Conservation (phyloP, 2,797 vertebrate genomes). For the Danio tinwini region DNA sequence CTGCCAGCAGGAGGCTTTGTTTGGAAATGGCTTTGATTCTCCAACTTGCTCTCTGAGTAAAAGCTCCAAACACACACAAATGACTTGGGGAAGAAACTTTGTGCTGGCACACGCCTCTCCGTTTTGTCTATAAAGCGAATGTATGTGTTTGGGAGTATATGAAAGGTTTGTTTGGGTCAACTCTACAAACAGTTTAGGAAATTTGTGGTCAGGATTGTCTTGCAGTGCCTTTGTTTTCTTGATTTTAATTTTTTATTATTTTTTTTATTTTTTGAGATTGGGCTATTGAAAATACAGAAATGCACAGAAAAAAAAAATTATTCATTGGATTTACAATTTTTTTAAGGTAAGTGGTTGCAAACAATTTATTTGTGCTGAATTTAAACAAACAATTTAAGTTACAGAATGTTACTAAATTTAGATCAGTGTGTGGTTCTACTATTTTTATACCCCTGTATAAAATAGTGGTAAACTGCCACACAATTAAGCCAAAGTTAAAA, state of each 20-base stretch:
- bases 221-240: background rate
- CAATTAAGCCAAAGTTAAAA: no score
- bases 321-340: no score
- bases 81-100: slow-evolving; percentile 18
- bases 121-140: slow-evolving; percentile 26
- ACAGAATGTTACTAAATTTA: no score
- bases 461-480: background rate
- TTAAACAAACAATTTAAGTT: no score
- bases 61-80: slow-evolving; percentile 8
- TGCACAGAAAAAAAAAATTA: no score
- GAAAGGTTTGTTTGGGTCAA: slow-evolving; percentile 24
- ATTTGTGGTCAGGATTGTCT: slow-evolving; percentile 6
- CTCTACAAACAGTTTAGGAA: background rate
- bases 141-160: background rate
- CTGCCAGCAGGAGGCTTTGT: slow-evolving; percentile 41
- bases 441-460: background rate
- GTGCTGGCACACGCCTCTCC: background rate
- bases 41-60: slow-evolving; percentile 28
- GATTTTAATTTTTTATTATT: background rate
- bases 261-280: background rate
- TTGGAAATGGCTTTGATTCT: slow-evolving; percentile 48
- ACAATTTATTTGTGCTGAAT: no score
- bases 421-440: no score
- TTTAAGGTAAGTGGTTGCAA: no score
- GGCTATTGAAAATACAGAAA: background rate